A percentile compares a stretch with the other conserved stretches of the same genome.
Evolutionary conservation across 2,797 vertebrate species (phyloP).

Genomic region (Vireo griseus): DNA sequence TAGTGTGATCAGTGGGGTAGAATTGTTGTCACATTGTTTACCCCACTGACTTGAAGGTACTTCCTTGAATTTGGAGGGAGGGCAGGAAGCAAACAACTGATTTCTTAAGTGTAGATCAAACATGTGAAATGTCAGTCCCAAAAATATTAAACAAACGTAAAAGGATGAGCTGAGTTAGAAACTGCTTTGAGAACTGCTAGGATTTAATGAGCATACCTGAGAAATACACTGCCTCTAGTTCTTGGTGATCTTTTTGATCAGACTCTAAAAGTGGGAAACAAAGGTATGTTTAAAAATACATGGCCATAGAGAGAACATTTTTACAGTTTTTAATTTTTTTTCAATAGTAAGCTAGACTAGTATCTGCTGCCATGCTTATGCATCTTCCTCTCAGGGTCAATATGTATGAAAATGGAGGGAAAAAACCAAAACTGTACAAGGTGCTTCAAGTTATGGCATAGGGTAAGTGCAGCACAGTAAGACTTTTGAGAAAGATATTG

Average conservation of each 20-base stretch:
- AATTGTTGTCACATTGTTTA: neutral
- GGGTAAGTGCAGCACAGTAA: neutral
- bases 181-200: neutral
- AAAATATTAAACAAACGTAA: neutral
- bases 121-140: neutral
- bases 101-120: neutral
- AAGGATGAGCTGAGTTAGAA: neutral
- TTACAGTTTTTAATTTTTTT: neutral
- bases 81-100: neutral
- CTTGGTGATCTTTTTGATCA: neutral
- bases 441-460: neutral
- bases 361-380: neutral
- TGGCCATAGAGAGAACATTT: neutral
- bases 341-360: neutral
- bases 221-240: neutral
- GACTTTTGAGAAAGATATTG: neutral
- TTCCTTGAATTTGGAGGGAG: neutral
- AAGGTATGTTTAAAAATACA: neutral
- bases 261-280: neutral
- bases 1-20: neutral
- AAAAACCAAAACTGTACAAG: neutral
- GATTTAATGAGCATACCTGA: neutral
- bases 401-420: neutral
- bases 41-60: neutral
- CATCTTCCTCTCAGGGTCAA: neutral